These are phyloP conservation scores for Magallana gigas DNA, from an alignment of 1,140 invertebrate species.

Conservation along the genomic window DNA sequence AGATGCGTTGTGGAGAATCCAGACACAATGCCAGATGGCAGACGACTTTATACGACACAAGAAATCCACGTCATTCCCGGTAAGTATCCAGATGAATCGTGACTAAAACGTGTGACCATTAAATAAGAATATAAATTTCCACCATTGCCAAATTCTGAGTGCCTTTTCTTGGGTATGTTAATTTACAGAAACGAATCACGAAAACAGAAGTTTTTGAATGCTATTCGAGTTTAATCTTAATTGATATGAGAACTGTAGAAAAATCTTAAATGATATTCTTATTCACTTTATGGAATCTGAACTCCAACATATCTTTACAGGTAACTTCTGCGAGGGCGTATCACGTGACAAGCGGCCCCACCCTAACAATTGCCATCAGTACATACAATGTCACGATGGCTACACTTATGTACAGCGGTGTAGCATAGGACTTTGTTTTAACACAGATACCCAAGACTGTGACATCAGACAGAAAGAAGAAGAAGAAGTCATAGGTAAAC, in stretches of 20 bases:
- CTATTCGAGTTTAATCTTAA: too few relatives aligned
- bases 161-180: too few relatives aligned
- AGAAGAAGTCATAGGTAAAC: background rate
- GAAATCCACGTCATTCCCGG: constrained; percentile 57
- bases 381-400: constrained; percentile 56
- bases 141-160: too few relatives aligned
- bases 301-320: constrained; percentile 40
- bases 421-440: constrained; percentile 53
- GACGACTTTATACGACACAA: constrained; percentile 19
- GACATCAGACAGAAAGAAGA: constrained; percentile 30
- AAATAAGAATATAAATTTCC: too few relatives aligned
- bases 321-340: constrained; percentile 48
- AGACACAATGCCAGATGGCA: constrained; percentile 19
- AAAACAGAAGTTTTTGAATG: too few relatives aligned
- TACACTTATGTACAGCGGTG: constrained; percentile 57
- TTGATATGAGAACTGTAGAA: background rate
- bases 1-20: constrained; percentile 53
- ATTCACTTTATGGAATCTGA: background rate
- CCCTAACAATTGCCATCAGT: constrained; percentile 56
- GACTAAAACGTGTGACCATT: too few relatives aligned
- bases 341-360: constrained; percentile 27
- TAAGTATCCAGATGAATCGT: background rate
- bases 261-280: background rate
- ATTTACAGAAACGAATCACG: too few relatives aligned
- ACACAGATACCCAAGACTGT: constrained; percentile 48